Evolutionary conservation across 2,797 vertebrate species (phyloP).

Genomic region (Botia kubotai): DNA sequence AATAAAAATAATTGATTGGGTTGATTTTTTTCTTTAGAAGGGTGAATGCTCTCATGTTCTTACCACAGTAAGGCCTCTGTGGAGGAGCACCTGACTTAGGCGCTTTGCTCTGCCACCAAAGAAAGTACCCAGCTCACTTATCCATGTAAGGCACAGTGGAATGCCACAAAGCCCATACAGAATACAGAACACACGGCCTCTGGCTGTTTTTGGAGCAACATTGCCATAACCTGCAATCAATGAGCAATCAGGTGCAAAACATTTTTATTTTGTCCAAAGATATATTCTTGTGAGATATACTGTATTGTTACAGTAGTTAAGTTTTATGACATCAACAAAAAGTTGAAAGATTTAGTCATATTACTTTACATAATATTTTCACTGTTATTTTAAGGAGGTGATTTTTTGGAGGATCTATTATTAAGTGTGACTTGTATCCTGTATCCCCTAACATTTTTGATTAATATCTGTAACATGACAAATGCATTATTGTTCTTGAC

Average conservation of each 20-base stretch:
- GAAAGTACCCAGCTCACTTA: constrained; percentile 94
- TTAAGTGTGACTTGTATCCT: not conserved
- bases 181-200: constrained; percentile 93
- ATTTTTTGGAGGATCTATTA: not conserved
- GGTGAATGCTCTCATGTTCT: constrained; percentile 48
- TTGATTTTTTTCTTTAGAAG: not conserved
- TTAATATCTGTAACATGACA: not conserved
- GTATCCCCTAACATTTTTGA: not conserved
- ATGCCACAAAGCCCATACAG: constrained; percentile 95
- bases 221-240: constrained; percentile 88
- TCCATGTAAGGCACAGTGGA: constrained; percentile 95
- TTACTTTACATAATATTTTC: not conserved
- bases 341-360: not conserved
- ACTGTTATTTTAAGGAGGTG: not conserved
- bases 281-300: not conserved
- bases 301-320: too few relatives aligned
- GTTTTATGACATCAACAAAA: not conserved
- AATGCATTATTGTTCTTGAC: not conserved
- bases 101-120: constrained; percentile 93
- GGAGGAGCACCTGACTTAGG: constrained; percentile 89
- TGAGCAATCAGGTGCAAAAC: not conserved
- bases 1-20: not conserved
- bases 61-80: constrained; percentile 89
- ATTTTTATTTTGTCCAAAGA: not conserved
- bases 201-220: constrained; percentile 89